Conservation (phyloP, 2,797 vertebrate species). For the Schizopygopsis malacanthus region DNA sequence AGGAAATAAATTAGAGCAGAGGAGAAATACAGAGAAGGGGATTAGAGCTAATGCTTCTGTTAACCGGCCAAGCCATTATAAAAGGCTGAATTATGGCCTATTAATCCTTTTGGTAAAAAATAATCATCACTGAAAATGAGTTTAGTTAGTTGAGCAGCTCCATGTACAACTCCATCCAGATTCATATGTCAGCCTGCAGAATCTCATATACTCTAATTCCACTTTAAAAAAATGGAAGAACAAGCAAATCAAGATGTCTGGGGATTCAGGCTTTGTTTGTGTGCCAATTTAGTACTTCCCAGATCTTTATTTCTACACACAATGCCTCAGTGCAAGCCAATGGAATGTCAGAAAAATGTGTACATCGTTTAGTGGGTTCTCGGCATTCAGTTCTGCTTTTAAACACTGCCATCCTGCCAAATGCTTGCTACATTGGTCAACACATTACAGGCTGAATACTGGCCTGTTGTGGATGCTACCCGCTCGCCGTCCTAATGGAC, state of each 20-base stretch:
- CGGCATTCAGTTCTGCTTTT: constrained; percentile 37
- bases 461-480: constrained; percentile 27
- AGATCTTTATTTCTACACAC: constrained; percentile 25
- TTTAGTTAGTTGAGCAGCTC: background rate
- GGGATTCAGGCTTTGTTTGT: constrained; percentile 1
- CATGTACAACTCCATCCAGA: background rate
- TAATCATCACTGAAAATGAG: background rate
- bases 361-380: constrained; percentile 20
- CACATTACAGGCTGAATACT: constrained; percentile 43
- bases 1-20: background rate
- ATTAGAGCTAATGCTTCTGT: background rate
- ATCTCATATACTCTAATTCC: background rate
- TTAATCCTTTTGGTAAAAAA: background rate
- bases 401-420: constrained; percentile 48
- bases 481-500: background rate
- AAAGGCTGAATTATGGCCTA: background rate
- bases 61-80: background rate
- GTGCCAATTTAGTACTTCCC: constrained; percentile 20
- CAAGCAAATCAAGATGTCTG: background rate
- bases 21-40: background rate
- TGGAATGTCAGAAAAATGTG: constrained; percentile 45
- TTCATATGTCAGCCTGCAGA: background rate
- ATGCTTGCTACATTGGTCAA: constrained; percentile 29
- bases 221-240: background rate
- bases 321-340: constrained; percentile 32